Percentiles rank a stretch among this genome's conserved stretches.
Evolutionary conservation across 2,888 invertebrate genomes (phyloP).

Genomic region (Myopa tessellatipennis): DNA sequence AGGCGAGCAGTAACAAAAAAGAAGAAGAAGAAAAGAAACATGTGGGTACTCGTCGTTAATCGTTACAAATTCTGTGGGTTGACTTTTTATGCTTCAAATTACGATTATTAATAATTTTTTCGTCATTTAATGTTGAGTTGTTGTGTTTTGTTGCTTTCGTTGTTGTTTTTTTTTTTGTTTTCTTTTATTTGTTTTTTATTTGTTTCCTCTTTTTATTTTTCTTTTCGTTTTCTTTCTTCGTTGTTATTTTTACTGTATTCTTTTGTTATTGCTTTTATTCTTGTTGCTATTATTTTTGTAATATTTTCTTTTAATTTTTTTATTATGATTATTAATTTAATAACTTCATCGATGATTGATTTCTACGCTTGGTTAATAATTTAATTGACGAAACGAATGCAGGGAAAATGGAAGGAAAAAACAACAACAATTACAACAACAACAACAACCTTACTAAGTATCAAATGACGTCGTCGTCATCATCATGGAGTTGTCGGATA

Average conservation of each 20-base stretch:
- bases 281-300: neutral
- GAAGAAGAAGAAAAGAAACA: neutral
- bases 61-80: constrained; percentile 28
- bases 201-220: neutral
- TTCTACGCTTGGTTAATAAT: constrained; percentile 19
- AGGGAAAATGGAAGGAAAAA: neutral
- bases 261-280: neutral
- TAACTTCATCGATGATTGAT: constrained; percentile 27
- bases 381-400: neutral
- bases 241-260: neutral
- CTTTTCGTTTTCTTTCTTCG: neutral
- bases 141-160: neutral
- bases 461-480: neutral
- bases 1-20: neutral
- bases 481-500: neutral
- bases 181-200: neutral
- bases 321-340: constrained; percentile 18
- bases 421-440: constrained; percentile 1
- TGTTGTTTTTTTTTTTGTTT: neutral
- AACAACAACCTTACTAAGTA: neutral
- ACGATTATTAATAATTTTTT: constrained; percentile 3
- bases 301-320: neutral
- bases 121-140: neutral
- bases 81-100: neutral
- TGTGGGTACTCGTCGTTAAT: constrained; percentile 20